Evolutionary conservation across 1,140 invertebrate genomes (phyloP), one percentile per base, ranked within the genome.

Genomic region (Tigriopus japonicus): DNA sequence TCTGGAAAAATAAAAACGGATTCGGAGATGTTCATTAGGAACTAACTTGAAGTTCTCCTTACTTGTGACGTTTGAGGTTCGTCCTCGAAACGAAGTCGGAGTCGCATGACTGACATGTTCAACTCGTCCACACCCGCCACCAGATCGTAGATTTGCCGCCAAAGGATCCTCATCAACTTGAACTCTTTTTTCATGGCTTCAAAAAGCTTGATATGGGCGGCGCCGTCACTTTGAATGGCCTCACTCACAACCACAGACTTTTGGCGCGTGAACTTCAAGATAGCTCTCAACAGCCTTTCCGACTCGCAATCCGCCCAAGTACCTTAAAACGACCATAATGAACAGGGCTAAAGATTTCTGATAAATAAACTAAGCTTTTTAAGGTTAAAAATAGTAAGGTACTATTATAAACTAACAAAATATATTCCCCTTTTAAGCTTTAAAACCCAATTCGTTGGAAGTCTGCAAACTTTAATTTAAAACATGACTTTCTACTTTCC

Each of bases 101-200:
- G 70, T 42, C 83, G 69, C 43, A 79, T 76, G 63, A 81, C 84
- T 21, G 82, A 83, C 79, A 86, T 85, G 63, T 77, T 76, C 24
- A 87, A 66, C 71, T 87, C 85, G 72, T 87, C 85, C 49, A 78
- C 72, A 9, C 78, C 77, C 35, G 76, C 76, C 5, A 82, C 74
- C 66, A 77, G 72, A 64, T 81, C 78, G 66, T 71, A 73, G 1
- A 80, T 66, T 55, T 73, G 70, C 45, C 76, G 73, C 81, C 81
- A 84, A n/a, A 79, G 64, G 19, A 73, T 70, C 28, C 81, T 68
- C 42, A 81, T 66, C 70, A 80, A 77, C 69, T 78, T 82, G 66
- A 81, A 85, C 69, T 85, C 79, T 67, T 79, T 80, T 66, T 83
- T 83, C 62, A 81, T 62, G 0, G 67, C 68, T 21, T 83, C 77